Percentiles rank a stretch among this genome's conserved stretches.
These are phyloP conservation scores for Setophaga kirtlandii DNA, from an alignment of 2,113 vertebrate genomes.

Conservation along the genomic window DNA sequence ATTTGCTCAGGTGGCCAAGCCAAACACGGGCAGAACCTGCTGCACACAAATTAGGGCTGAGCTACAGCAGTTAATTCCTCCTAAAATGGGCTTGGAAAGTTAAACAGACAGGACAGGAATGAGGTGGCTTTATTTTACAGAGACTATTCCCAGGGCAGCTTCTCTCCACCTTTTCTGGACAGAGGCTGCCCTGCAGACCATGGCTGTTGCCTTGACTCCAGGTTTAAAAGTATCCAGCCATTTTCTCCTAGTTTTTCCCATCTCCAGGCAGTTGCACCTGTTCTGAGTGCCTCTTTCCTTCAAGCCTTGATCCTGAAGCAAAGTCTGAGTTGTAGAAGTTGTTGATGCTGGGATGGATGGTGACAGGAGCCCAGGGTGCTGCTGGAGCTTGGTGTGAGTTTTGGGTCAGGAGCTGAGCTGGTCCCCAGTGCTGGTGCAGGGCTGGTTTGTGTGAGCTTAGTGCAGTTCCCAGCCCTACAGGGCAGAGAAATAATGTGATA, in stretches of 20 bases:
- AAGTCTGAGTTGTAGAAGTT: not conserved
- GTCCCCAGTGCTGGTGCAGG: not conserved
- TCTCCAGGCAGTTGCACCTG: not conserved
- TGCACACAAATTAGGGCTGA: not conserved
- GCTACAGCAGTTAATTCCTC: not conserved
- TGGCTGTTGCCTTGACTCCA: not conserved
- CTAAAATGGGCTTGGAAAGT: not conserved
- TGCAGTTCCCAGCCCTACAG: not conserved
- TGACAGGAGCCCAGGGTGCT: not conserved
- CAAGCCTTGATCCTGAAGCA: not conserved
- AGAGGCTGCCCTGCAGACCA: not conserved
- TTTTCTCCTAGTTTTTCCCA: not conserved
- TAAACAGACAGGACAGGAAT: not conserved
- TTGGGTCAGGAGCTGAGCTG: not conserved
- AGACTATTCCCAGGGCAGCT: not conserved
- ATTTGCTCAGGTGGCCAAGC: not conserved
- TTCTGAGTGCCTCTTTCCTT: not conserved
- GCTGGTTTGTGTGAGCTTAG: not conserved
- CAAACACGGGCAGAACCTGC: not conserved
- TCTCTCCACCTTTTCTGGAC: not conserved
- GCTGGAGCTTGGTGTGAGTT: not conserved
- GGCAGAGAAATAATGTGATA: not conserved
- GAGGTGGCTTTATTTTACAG: not conserved
- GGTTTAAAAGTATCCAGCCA: not conserved
- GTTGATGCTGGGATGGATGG: not conserved